Conservation (phyloP, 2,113 vertebrate species). For the Todiramphus saurophagus region DNA sequence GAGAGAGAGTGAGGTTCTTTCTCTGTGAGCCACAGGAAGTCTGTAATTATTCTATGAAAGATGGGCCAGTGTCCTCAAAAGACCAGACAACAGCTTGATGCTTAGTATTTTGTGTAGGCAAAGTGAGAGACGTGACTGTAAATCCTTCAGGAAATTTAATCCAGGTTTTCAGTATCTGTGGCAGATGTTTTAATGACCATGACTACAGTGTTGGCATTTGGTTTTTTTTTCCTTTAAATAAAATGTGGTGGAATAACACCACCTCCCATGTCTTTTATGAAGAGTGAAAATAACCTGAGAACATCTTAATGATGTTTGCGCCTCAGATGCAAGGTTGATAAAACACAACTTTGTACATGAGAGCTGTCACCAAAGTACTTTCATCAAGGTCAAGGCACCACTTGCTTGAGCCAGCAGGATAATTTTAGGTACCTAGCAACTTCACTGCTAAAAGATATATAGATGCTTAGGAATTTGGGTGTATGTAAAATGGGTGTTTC, state of each 20-base stretch:
- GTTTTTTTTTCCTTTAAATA: not conserved
- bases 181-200: not conserved
- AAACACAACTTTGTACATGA: not conserved
- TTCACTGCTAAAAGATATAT: not conserved
- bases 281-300: not conserved
- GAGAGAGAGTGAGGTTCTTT: not conserved
- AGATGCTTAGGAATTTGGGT: not conserved
- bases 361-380: not conserved
- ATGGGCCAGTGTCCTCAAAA: not conserved
- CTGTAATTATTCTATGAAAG: not conserved
- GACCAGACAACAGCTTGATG: not conserved
- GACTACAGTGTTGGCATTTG: not conserved
- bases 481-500: not conserved
- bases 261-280: not conserved
- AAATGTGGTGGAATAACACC: not conserved
- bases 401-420: not conserved
- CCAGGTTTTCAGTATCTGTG: not conserved
- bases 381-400: not conserved
- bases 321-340: not conserved
- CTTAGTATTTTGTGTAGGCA: not conserved
- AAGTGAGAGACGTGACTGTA: not conserved
- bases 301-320: not conserved
- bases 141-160: conserved; percentile 6
- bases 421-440: not conserved
- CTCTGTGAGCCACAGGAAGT: not conserved